phyloP scores from a whole-genome alignment of 1,140 invertebrate species.

The Calliopsis andreniformis region DNA sequence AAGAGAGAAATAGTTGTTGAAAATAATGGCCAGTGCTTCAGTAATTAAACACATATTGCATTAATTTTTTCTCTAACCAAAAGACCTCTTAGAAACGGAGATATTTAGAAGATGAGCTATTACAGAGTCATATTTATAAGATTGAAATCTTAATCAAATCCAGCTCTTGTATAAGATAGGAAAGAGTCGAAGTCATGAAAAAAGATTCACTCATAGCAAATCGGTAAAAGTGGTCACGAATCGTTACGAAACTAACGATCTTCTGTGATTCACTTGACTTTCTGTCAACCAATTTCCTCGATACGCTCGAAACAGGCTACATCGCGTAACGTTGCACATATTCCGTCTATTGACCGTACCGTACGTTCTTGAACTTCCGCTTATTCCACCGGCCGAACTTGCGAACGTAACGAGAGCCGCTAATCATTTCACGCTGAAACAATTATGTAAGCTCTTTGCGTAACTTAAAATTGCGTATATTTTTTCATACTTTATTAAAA shows the following conservation, averaged over 20 bases:
- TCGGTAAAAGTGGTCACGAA: slow-evolving; percentile 21
- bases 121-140: too few relatives aligned
- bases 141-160: too few relatives aligned
- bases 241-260: not conserved
- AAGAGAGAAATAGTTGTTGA: too few relatives aligned
- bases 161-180: too few relatives aligned
- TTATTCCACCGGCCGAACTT: slow-evolving; percentile 13
- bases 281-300: slow-evolving; percentile 6
- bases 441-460: not conserved
- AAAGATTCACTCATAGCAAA: not conserved
- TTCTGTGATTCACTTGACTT: slow-evolving; percentile 10
- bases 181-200: too few relatives aligned
- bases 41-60: too few relatives aligned
- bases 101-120: too few relatives aligned
- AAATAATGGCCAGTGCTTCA: too few relatives aligned
- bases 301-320: not conserved
- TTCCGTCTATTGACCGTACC: not conserved
- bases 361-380: slow-evolving; percentile 42
- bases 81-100: too few relatives aligned
- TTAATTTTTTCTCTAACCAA: too few relatives aligned
- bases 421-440: not conserved
- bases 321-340: not conserved
- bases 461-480: not conserved
- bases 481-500: not conserved
- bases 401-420: slow-evolving; percentile 13